Evolutionary conservation across 2,113 vertebrate genomes (phyloP), one percentile per base, ranked within the genome.

Genomic region (Sakesphorus luctuosus): DNA sequence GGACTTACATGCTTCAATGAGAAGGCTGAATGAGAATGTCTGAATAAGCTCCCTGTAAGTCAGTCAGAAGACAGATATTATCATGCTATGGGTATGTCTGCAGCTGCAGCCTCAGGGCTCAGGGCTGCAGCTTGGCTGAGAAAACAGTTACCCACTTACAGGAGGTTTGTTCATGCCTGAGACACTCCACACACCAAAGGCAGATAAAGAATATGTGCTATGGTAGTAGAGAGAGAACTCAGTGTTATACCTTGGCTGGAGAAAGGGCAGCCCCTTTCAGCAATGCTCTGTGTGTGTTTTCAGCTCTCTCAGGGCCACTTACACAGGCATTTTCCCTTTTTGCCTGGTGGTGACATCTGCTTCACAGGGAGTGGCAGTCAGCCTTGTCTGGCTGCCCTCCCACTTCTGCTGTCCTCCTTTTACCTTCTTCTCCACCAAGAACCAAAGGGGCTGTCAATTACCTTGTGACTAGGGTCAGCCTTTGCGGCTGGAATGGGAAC

Each of bases 251-350:
- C 58, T 82, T 66, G 75, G 62, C 40, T 94, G 35, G 40, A 90
- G 52, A n/a, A 73, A 62, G n/a, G 53, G 28, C 63, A 73, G 62
- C 20, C 46, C 67, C 31, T 55, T 73, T 53, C 58, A 79, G 82
- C 10, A 5, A 55, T 18, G 44, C 49, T 79, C 0, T 79, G 24
- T 13, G 9, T 56, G 40, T 38, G 35, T 24, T 29, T 29, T 79
- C 69, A 84, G 61, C 81, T 95, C 90, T 88, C 87, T 66, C 20
- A 23, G 82, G 71, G 69, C 69, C 85, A 92, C 72, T 93, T 88
- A 90, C 63, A 90, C 21, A 28, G 82, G 58, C 36, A 4, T 75
- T 93, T 78, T 85, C 78, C 65, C 77, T 69, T 89, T 75, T 55
- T 87, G 68, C 67, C n/a, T 36, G 7, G 58, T 23, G 20, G 69